These are phyloP conservation scores for Sebastes schlegelii DNA, from an alignment of 2,113 vertebrate genomes.

Conservation along the genomic window DNA sequence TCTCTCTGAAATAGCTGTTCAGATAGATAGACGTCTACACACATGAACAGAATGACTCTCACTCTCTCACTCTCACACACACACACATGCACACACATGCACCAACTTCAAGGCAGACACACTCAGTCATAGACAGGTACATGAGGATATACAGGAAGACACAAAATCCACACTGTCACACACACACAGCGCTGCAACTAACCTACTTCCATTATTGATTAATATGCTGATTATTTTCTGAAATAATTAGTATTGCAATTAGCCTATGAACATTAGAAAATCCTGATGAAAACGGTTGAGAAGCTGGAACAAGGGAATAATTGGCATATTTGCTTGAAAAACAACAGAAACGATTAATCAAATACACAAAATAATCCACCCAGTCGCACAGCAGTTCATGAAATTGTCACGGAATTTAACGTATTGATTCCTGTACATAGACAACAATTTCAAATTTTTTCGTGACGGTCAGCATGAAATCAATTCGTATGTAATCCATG, in stretches of 20 bases:
- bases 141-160: constrained; percentile 1
- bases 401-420: too few relatives aligned
- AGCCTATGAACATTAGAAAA: neutral
- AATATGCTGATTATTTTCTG: constrained; percentile 1
- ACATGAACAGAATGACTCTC: constrained; percentile 15
- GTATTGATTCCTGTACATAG: too few relatives aligned
- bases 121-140: constrained; percentile 7
- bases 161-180: neutral
- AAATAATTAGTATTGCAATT: neutral
- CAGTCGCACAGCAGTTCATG: too few relatives aligned
- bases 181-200: neutral
- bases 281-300: neutral
- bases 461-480: too few relatives aligned
- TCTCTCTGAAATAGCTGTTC: constrained; percentile 81
- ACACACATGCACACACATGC: constrained; percentile 26
- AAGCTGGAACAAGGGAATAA: neutral
- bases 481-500: too few relatives aligned
- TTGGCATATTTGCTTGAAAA: too few relatives aligned
- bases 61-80: constrained; percentile 10
- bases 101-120: neutral
- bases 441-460: too few relatives aligned
- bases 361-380: too few relatives aligned
- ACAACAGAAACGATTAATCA: too few relatives aligned
- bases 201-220: neutral
- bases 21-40: constrained; percentile 73